These are phyloP conservation scores for Otus sunia DNA, from an alignment of 2,113 vertebrate genomes.

Conservation along the genomic window DNA sequence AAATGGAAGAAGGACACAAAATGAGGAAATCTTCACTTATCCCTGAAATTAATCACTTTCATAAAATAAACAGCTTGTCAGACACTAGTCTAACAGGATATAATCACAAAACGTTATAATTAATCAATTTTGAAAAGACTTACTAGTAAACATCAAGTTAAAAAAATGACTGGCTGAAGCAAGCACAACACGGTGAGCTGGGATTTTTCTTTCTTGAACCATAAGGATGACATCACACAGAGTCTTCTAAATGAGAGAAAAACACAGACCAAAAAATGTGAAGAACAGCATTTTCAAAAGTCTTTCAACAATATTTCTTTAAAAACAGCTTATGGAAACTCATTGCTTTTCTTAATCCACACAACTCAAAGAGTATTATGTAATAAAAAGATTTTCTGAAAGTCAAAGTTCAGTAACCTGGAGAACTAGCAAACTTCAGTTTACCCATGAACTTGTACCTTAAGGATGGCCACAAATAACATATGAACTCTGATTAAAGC, in stretches of 20 bases:
- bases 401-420: background rate
- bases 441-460: background rate
- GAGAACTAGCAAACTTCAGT: background rate
- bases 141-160: constrained; percentile 98
- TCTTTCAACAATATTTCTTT: background rate
- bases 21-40: background rate
- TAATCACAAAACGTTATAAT: background rate
- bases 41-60: background rate
- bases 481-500: background rate
- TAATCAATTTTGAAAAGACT: constrained; percentile 57
- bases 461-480: background rate
- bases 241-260: constrained; percentile 80
- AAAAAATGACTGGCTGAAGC: constrained; percentile 96
- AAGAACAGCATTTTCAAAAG: background rate
- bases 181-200: constrained; percentile 92
- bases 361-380: background rate
- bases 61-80: background rate
- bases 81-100: background rate
- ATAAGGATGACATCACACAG: constrained; percentile 93
- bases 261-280: background rate
- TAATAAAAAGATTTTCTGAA: background rate
- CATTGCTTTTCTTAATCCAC: background rate
- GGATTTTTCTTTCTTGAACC: constrained; percentile 93
- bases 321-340: background rate
- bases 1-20: background rate